Conservation (phyloP, 2,113 vertebrate species). For the Saccopteryx leptura region DNA sequence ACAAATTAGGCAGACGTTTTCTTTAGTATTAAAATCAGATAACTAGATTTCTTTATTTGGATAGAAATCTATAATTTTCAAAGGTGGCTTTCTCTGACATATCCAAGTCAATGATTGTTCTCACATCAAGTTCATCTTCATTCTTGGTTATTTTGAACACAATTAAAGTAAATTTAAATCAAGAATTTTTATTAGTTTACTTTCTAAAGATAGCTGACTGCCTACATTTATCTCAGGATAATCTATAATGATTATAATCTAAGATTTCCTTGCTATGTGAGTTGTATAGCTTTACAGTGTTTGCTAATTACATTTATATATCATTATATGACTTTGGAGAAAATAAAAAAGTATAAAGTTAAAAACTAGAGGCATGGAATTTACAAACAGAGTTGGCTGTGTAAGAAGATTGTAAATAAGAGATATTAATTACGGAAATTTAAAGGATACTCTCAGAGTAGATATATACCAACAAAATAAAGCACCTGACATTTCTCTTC, state of each 20-base stretch:
- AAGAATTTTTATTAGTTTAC: background rate
- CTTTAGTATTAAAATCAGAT: background rate
- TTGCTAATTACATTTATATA: background rate
- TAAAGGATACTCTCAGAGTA: background rate
- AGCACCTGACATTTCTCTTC: background rate
- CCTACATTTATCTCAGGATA: background rate
- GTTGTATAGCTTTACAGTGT: background rate
- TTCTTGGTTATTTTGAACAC: background rate
- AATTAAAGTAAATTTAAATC: background rate
- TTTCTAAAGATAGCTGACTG: background rate
- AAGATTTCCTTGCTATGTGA: background rate
- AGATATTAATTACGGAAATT: background rate
- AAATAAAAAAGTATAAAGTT: background rate
- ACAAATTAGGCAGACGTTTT: slow-evolving; percentile 33
- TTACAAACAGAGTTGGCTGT: background rate
- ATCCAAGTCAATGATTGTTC: background rate
- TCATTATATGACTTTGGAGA: background rate
- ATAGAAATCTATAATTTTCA: background rate
- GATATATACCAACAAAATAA: background rate
- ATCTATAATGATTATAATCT: background rate
- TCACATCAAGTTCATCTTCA: background rate
- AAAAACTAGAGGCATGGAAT: background rate
- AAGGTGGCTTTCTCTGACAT: background rate
- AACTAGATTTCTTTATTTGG: background rate
- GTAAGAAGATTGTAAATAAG: background rate